Conservation (phyloP, 1,140 invertebrate genomes). For the Augochlora pura region DNA sequence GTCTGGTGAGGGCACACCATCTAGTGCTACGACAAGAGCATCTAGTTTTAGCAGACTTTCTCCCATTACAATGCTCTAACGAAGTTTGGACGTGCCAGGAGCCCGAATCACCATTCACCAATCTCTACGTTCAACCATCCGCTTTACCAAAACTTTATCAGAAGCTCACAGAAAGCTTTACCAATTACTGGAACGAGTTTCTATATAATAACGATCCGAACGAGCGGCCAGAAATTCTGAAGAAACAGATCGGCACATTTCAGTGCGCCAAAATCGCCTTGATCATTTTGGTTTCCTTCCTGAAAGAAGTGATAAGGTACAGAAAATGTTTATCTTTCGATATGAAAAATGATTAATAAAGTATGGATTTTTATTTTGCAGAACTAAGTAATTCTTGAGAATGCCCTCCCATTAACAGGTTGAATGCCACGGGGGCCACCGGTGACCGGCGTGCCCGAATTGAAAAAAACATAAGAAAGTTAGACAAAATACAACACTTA, state of each 20-base stretch:
- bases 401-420: too few relatives aligned
- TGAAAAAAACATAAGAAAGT: too few relatives aligned
- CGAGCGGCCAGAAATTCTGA: conserved; percentile 85
- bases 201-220: conserved; percentile 88
- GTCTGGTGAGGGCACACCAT: conserved; percentile 89
- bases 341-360: neutral
- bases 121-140: conserved; percentile 83
- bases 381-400: too few relatives aligned
- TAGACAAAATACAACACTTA: too few relatives aligned
- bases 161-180: conserved; percentile 84
- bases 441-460: too few relatives aligned
- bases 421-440: too few relatives aligned
- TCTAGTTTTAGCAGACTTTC: conserved; percentile 86
- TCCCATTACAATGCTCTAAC: conserved; percentile 83
- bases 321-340: neutral
- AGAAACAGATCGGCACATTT: conserved; percentile 82
- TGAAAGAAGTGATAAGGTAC: conserved; percentile 81
- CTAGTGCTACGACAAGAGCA: conserved; percentile 86
- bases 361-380: too few relatives aligned
- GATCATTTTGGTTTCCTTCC: conserved; percentile 82
- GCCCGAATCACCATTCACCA: conserved; percentile 79
- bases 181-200: conserved; percentile 90
- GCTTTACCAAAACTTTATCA: conserved; percentile 85
- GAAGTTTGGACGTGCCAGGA: conserved; percentile 74
- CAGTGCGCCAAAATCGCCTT: conserved; percentile 82